phyloP scores from a whole-genome alignment of 1,140 invertebrate genomes.

The Drosophila setifemur region DNA sequence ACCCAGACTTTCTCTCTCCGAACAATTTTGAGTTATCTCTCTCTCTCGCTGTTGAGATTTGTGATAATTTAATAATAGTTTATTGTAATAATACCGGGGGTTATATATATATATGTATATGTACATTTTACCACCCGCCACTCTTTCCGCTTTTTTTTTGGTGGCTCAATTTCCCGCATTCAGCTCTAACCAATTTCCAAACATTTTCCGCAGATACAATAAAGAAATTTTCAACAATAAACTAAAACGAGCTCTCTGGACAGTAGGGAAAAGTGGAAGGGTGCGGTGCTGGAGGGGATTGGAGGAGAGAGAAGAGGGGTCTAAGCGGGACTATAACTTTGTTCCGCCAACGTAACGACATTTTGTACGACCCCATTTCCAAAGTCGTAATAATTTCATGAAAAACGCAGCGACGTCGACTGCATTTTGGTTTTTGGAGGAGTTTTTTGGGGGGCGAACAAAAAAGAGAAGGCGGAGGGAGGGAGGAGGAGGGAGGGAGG shows the following conservation, averaged over 20 bases:
- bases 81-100: too few species aligned
- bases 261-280: too few species aligned
- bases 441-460: neutral
- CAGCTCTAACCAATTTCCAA: constrained; percentile 49
- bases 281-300: too few species aligned
- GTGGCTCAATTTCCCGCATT: constrained; percentile 1
- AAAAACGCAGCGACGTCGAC: constrained; percentile 68
- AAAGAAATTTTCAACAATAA: constrained; percentile 65
- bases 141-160: too few species aligned
- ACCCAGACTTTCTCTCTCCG: constrained; percentile 1
- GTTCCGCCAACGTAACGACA: constrained; percentile 65
- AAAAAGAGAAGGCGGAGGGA: neutral
- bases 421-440: constrained; percentile 30
- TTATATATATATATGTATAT: too few species aligned
- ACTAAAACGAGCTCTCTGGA: constrained; percentile 48
- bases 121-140: too few species aligned
- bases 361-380: constrained; percentile 74
- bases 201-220: constrained; percentile 54
- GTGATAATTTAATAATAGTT: too few species aligned
- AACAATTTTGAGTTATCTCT: too few species aligned
- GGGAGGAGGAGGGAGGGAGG: neutral
- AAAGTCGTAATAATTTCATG: constrained; percentile 80
- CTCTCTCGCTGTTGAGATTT: too few species aligned
- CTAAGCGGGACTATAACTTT: constrained; percentile 15
- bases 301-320: too few species aligned